Base-by-base conservation (phyloP, 2,113 vertebrate species). In the Asarcornis scutulata region DNA sequence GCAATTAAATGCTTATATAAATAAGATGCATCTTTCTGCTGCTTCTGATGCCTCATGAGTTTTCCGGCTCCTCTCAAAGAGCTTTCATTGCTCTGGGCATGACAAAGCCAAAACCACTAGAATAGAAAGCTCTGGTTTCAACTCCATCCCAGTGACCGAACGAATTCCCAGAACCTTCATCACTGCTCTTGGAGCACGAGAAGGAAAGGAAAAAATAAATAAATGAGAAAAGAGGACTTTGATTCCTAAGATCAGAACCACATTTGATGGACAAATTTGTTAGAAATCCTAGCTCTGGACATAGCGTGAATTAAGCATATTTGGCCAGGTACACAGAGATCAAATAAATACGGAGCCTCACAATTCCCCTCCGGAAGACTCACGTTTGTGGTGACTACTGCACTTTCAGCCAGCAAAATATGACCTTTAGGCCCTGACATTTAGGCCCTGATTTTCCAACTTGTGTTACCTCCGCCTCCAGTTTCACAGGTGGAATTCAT, bases 341-440 rank as follows among this genome's bases (percentile, higher is more conserved):
- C 31, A 83, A 82, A 64, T 1, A 66, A 36, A 76, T 0, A 2
- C 13, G 15, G 74, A 87, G 82, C 27, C 59, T 83, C 84, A 63
- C 50, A 55, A 85, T 23, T 81, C 72, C 63, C 17, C 38, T 62
- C 75, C 44, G 59, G 50, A 72, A 91, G 87, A 64, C 40, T 69
- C 78, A 77, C 34, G 14, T 93, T 95, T 62, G 36, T 63, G 74
- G 84, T 53, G 83, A 92, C 96, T 91, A 95, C 88, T 92, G 91
- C 81, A 63, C 96, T 92, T 94, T 80, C 66, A 82, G 73, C 36
- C 5, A 2, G 79, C 46, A 23, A 87, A 94, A 89, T 79, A 67
- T 91, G 96, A 96, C 83, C 94, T 96, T 96, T 96, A 80, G 74
- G 78, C 12, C n/a, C 58, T 97, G 95, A 96, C 92, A 94, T 96